These are phyloP conservation scores for Drosophila silvestris DNA, from an alignment of 2,888 invertebrate genomes.

Conservation along the genomic window DNA sequence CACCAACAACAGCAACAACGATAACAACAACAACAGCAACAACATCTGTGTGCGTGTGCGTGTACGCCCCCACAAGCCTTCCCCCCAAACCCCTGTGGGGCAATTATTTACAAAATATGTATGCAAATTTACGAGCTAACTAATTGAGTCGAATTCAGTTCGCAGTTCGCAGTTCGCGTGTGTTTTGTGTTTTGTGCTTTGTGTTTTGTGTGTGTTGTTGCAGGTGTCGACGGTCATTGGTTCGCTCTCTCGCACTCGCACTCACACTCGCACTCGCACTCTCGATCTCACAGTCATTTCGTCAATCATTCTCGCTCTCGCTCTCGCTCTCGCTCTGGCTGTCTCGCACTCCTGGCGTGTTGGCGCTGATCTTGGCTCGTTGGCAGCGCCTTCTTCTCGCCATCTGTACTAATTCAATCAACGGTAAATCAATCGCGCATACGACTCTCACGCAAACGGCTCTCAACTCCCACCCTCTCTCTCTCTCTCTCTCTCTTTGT, in stretches of 20 bases:
- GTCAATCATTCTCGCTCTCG: background rate
- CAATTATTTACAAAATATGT: constrained; percentile 69
- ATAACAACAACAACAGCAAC: constrained; percentile 12
- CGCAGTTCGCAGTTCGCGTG: constrained; percentile 21
- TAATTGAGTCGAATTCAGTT: constrained; percentile 73
- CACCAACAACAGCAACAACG: constrained; percentile 27
- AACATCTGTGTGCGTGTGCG: constrained; percentile 26
- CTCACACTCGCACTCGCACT: constrained; percentile 3
- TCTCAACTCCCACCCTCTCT: constrained; percentile 33
- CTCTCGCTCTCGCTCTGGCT: constrained; percentile 1
- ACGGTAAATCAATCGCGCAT: constrained; percentile 64
- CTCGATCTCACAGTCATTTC: background rate
- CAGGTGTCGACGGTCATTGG: constrained; percentile 60
- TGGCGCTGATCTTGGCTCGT: constrained; percentile 49
- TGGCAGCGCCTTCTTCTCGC: constrained; percentile 35
- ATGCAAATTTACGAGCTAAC: constrained; percentile 80
- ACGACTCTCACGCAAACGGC: constrained; percentile 42
- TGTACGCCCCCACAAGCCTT: constrained; percentile 8
- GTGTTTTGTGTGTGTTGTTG: constrained; percentile 58
- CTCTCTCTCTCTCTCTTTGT: background rate
- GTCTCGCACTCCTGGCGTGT: constrained; percentile 18
- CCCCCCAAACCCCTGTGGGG: constrained; percentile 28
- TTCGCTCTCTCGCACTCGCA: constrained; percentile 11
- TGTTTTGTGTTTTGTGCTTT: constrained; percentile 25
- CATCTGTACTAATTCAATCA: constrained; percentile 66